Evolutionary conservation across 2,113 vertebrate species (phyloP).

Genomic region (Ranitomeya variabilis): DNA sequence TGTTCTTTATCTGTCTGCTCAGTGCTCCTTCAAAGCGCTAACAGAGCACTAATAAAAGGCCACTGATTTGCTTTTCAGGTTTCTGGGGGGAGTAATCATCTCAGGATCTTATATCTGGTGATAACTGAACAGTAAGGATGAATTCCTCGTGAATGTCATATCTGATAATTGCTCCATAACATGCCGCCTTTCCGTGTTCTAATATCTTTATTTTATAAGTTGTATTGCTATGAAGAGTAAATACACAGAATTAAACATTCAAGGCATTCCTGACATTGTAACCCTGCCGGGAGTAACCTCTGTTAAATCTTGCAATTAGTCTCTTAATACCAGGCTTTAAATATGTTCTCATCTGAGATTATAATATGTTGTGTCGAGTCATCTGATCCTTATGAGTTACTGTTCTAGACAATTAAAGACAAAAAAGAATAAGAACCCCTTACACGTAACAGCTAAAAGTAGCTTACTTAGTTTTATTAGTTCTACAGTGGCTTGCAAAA

Average conservation of each 20-base stretch:
- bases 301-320: slow-evolving; percentile 13
- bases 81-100: slow-evolving; percentile 3
- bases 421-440: too few relatives aligned
- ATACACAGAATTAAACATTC: slow-evolving; percentile 7
- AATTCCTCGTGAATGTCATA: slow-evolving; percentile 40
- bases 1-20: neutral
- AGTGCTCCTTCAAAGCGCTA: neutral
- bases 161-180: slow-evolving; percentile 34
- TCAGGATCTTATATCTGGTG: slow-evolving; percentile 25
- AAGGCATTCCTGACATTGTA: neutral
- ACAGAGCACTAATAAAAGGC: neutral
- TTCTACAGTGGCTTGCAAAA: too few relatives aligned
- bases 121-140: slow-evolving; percentile 21
- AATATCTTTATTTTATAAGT: slow-evolving; percentile 41
- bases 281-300: neutral
- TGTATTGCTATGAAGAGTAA: slow-evolving; percentile 1
- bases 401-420: neutral
- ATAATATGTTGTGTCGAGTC: neutral
- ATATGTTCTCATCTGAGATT: slow-evolving; percentile 30
- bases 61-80: too few relatives aligned
- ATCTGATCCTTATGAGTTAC: neutral
- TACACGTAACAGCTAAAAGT: too few relatives aligned
- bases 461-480: too few relatives aligned
- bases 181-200: neutral
- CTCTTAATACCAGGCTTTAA: slow-evolving; percentile 25